Conservation (phyloP, 2,797 vertebrate genomes). For the Rachycentron canadum region DNA sequence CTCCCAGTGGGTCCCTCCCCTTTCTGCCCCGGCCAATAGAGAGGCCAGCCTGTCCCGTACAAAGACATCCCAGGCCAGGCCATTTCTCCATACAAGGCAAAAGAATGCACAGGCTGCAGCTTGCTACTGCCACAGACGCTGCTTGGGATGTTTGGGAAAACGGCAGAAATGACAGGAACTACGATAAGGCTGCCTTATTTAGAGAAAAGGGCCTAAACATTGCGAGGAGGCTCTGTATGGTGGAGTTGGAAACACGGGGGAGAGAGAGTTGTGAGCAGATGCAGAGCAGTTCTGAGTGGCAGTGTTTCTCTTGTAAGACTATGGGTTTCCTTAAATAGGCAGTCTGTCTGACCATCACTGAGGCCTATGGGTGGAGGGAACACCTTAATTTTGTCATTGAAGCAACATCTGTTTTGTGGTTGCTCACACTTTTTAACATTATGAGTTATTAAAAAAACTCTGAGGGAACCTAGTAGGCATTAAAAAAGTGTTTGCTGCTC, state of each 20-base stretch:
- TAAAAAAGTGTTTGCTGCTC: neutral
- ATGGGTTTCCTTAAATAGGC: conserved; percentile 80
- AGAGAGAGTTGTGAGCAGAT: conserved; percentile 66
- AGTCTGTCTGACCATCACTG: conserved; percentile 40
- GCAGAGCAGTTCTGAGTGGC: conserved; percentile 62
- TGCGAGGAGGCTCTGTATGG: conserved; percentile 51
- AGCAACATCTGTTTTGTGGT: conserved; percentile 39
- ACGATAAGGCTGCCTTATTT: conserved; percentile 89
- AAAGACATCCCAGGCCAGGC: conserved; percentile 83
- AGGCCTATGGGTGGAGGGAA: conserved; percentile 37
- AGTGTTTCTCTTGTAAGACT: conserved; percentile 31
- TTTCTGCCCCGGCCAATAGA: conserved; percentile 77
- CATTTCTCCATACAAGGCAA: conserved; percentile 91
- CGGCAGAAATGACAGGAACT: conserved; percentile 87
- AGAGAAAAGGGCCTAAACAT: conserved; percentile 80
- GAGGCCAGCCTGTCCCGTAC: conserved; percentile 57
- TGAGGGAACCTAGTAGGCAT: too few species aligned
- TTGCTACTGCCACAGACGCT: conserved; percentile 67
- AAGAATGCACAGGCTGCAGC: conserved; percentile 85
- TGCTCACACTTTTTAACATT: conserved; percentile 1
- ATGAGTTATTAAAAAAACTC: neutral
- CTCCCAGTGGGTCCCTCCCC: conserved; percentile 71
- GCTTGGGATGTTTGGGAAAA: conserved; percentile 82
- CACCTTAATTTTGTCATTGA: conserved; percentile 49
- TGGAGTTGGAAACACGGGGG: conserved; percentile 48